phyloP scores from a whole-genome alignment of 2,113 vertebrate species.

The Rostratula benghalensis region DNA sequence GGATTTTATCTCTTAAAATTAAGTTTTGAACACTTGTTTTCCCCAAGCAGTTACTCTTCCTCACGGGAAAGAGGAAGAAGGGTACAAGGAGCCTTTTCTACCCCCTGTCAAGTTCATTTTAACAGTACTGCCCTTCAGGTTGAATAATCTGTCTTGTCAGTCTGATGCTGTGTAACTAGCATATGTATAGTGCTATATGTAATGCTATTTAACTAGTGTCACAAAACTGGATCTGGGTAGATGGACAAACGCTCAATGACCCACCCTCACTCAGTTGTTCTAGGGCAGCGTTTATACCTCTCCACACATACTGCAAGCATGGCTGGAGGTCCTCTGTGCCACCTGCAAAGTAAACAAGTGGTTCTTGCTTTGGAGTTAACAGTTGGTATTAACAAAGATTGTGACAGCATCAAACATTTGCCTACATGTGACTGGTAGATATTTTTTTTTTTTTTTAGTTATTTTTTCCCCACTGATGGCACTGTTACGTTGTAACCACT shows the following conservation, averaged over 20 bases:
- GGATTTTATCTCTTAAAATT: not conserved
- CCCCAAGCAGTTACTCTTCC: not conserved
- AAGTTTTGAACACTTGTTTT: not conserved
- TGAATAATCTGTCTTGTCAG: not conserved
- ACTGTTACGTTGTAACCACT: not conserved
- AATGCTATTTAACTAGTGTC: not conserved
- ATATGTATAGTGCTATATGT: not conserved
- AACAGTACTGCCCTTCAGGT: not conserved
- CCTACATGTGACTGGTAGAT: not conserved
- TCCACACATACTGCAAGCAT: fast-evolving
- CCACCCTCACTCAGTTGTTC: not conserved
- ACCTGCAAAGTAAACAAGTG: not conserved
- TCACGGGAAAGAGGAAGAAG: not conserved
- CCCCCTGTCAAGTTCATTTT: not conserved
- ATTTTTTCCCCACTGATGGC: not conserved
- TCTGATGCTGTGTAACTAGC: not conserved
- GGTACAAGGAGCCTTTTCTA: not conserved
- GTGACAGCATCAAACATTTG: not conserved
- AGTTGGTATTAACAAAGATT: not conserved
- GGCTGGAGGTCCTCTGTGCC: not conserved
- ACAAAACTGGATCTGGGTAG: not conserved
- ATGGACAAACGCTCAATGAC: not conserved
- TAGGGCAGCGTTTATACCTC: not conserved
- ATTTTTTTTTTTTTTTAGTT: not conserved
- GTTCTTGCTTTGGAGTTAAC: not conserved